phyloP scores from a whole-genome alignment of 2,797 vertebrate species.

The Gymnothorax javanicus region DNA sequence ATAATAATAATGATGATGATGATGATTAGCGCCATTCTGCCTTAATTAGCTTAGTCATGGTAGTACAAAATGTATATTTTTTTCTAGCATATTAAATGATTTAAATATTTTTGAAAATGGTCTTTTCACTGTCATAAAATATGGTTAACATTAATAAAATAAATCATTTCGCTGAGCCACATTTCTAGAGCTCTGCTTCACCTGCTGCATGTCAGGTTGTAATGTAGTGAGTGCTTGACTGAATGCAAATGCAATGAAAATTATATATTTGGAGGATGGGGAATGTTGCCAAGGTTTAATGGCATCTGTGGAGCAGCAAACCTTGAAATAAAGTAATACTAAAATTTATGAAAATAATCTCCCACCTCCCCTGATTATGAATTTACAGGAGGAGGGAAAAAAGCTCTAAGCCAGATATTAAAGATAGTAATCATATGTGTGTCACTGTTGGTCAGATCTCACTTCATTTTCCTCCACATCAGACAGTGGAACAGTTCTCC shows the following conservation, averaged over 20 bases:
- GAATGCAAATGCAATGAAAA: constrained; percentile 65
- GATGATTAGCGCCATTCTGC: background rate
- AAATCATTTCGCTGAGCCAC: constrained; percentile 57
- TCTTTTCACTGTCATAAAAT: constrained; percentile 18
- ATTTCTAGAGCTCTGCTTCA: constrained; percentile 49
- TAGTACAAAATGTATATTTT: background rate
- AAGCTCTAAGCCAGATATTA: constrained; percentile 31
- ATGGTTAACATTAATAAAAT: constrained; percentile 35
- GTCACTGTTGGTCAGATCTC: constrained; percentile 29
- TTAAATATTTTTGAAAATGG: background rate
- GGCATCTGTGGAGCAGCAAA: constrained; percentile 66
- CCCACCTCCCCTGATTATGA: constrained; percentile 62
- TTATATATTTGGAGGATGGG: constrained; percentile 55
- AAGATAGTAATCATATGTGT: constrained; percentile 29
- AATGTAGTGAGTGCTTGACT: constrained; percentile 41
- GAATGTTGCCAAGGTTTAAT: constrained; percentile 62
- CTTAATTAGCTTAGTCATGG: background rate
- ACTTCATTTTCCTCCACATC: constrained; percentile 23
- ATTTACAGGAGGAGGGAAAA: constrained; percentile 43
- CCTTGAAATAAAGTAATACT: constrained; percentile 72
- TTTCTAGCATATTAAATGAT: constrained; percentile 1
- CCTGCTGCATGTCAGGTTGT: constrained; percentile 56
- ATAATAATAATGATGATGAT: background rate
- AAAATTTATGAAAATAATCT: constrained; percentile 70
- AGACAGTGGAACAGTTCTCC: constrained; percentile 15